Evolutionary conservation across 2,888 invertebrate species (phyloP), one percentile per base, ranked within the genome.

Genomic region (Scaptomyza parva): DNA sequence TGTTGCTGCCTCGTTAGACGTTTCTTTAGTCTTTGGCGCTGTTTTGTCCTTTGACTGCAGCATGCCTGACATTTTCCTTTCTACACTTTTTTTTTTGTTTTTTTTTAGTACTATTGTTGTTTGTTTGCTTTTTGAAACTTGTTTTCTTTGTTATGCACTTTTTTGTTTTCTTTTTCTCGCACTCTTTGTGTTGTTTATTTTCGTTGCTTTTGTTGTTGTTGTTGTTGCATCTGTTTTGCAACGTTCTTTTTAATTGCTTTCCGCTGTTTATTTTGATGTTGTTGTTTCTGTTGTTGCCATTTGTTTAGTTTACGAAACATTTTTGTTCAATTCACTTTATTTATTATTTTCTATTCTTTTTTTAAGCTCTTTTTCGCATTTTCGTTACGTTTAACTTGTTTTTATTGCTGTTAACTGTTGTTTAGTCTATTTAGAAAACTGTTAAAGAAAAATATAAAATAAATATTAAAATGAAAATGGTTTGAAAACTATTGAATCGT

Each of bases 41-140:
- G 47, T 20, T 48, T 44, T 60, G 62, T 62, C 71, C 67, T 74
- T 68, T 65, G 41, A 43, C 61, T 60, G 64, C 55, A 51, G 64
- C 55, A 51, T 37, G 76, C 62, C 70, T 67, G 83, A 78, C 81
- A 81, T 81, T 76, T 81, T 81, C 62, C 44, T 61, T 22, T 9
- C 53, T 44, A 70, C 41, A 22, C 41, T 64, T 28, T 26, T 1
- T 26, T 26, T 26, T 8, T 7, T 26, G 1, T 26, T 48, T 9
- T 50, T 6, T 28, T 53, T 26, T 45, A n/a, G 20, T 45, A n/a
- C n/a, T 44, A 53, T 48, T 39, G 30, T 48, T 35, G 30, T 40
- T 48, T 54, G 12, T 11, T 18, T 22, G 39, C 24, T 28, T 44
- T 53, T 17, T 24, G 30, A 24, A 52, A 44, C 48, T 59, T 60